A percentile compares a stretch with the other conserved stretches of the same genome.
These are phyloP conservation scores for Polypedilum vanderplanki DNA, from an alignment of 1,140 invertebrate species.

Conservation along the genomic window DNA sequence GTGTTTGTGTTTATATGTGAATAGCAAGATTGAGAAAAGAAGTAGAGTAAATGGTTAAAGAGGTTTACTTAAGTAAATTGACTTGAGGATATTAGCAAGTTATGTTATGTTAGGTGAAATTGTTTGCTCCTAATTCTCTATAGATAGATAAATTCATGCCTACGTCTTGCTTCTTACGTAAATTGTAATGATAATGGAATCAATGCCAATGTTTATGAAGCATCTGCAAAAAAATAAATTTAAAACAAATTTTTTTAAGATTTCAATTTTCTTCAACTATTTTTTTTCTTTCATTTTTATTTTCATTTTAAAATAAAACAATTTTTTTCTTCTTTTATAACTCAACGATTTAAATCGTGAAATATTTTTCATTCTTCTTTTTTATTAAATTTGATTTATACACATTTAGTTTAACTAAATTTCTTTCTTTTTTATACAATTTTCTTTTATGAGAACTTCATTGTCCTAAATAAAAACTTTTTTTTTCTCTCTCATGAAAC, in stretches of 20 bases:
- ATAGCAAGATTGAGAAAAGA: no score
- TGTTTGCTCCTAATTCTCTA: no score
- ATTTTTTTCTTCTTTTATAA: background rate
- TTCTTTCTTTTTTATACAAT: background rate
- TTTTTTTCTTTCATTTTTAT: background rate
- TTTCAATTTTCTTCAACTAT: background rate
- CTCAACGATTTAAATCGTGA: constrained; percentile 1
- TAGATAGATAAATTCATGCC: no score
- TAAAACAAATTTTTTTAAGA: background rate
- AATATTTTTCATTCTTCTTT: background rate
- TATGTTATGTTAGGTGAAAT: no score
- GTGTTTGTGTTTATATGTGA: no score
- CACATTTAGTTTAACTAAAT: constrained; percentile 14
- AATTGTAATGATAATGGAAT: no score
- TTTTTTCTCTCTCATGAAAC: background rate
- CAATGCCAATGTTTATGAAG: no score
- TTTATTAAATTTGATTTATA: constrained; percentile 1
- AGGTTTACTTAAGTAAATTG: no score
- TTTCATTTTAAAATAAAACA: background rate
- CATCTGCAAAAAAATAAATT: background rate
- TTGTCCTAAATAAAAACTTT: background rate
- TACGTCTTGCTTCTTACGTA: no score
- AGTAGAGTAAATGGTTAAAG: no score
- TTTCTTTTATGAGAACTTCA: background rate
- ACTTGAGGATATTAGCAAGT: no score